Evolutionary conservation across 2,888 invertebrate species (phyloP).

Genomic region (Calameuta idolon): DNA sequence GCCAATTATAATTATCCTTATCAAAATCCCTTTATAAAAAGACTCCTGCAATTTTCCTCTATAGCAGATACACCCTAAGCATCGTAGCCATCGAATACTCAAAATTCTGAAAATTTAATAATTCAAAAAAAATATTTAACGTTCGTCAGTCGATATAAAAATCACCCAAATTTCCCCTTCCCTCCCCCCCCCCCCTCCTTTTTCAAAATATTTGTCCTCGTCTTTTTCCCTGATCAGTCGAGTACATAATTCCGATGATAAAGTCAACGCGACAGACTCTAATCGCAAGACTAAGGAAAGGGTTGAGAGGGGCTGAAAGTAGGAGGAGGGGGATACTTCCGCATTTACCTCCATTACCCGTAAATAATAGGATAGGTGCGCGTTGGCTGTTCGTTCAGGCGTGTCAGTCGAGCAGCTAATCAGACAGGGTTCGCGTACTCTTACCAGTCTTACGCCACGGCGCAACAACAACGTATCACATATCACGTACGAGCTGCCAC

Average conservation of each 20-base stretch:
- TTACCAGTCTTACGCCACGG: slow-evolving; percentile 1
- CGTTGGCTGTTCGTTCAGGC: slow-evolving; percentile 38
- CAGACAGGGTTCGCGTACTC: slow-evolving; percentile 43
- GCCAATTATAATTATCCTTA: not conserved
- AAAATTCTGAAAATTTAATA: not conserved
- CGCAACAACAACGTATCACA: not conserved
- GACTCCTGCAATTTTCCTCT: not conserved
- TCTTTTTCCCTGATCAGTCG: not conserved
- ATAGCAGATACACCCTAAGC: not conserved
- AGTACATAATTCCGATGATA: not conserved
- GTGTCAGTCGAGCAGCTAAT: slow-evolving; percentile 54
- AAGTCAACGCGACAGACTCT: not conserved
- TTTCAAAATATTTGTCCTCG: no score
- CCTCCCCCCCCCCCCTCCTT: no score
- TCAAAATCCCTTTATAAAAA: not conserved
- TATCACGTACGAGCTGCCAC: not conserved
- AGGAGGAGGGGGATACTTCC: slow-evolving; percentile 40
- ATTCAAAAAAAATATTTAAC: not conserved
- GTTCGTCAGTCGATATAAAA: not conserved
- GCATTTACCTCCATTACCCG: slow-evolving; percentile 59
- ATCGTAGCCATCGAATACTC: not conserved
- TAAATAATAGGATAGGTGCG: slow-evolving; percentile 52
- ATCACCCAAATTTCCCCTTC: not conserved
- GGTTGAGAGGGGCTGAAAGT: not conserved
- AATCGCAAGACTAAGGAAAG: not conserved